Evolutionary conservation across 2,113 vertebrate species (phyloP).

Genomic region (Seriola aureovittata): DNA sequence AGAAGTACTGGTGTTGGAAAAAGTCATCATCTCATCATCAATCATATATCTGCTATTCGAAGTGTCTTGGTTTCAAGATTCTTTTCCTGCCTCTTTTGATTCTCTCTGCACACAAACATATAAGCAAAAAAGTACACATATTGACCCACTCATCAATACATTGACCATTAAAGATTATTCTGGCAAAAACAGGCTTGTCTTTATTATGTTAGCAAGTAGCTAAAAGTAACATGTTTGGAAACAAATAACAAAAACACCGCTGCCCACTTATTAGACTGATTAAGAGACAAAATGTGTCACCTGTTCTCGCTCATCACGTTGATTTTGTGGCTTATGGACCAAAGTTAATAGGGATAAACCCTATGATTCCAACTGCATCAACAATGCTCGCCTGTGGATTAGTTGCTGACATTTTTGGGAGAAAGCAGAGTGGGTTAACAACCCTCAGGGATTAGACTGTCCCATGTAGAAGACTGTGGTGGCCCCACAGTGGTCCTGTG

Average conservation of each 20-base stretch:
- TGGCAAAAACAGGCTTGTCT: background rate
- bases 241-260: background rate
- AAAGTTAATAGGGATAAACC: slow-evolving; percentile 69
- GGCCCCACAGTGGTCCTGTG: slow-evolving; percentile 25
- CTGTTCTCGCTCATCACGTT: slow-evolving; percentile 52
- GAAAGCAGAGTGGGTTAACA: slow-evolving; percentile 66
- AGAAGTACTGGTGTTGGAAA: background rate
- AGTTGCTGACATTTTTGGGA: slow-evolving; percentile 65
- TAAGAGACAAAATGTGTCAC: slow-evolving; percentile 46
- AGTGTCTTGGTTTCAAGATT: background rate
- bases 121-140: background rate
- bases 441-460: slow-evolving; percentile 67
- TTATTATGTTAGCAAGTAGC: background rate
- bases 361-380: slow-evolving; percentile 70
- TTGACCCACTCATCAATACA: background rate
- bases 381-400: slow-evolving; percentile 72
- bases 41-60: background rate
- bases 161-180: background rate
- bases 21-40: too few relatives aligned
- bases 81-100: too few relatives aligned
- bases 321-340: slow-evolving; percentile 56
- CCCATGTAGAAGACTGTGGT: slow-evolving; percentile 37
- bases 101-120: too few relatives aligned
- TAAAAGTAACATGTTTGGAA: background rate
- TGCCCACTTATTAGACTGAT: background rate